A percentile compares a stretch with the other conserved stretches of the same genome.
These are phyloP conservation scores for Thamnaconus septentrionalis DNA, from an alignment of 2,113 vertebrate genomes.

Conservation along the genomic window DNA sequence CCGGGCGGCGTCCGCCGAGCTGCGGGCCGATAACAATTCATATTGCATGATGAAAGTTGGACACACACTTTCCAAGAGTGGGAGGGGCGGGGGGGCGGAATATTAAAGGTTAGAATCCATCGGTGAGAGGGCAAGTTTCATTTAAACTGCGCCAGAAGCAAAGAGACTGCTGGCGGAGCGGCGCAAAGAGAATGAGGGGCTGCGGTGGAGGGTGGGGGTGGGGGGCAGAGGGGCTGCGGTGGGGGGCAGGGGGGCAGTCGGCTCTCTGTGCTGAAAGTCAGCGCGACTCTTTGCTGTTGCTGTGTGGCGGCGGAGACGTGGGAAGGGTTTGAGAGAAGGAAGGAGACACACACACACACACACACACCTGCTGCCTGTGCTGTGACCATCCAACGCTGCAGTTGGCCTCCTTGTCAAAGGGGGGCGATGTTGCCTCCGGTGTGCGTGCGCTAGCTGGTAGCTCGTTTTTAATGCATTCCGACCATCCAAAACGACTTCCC, in stretches of 20 bases:
- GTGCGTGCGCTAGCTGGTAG: background rate
- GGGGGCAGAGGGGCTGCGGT: slow-evolving; percentile 30
- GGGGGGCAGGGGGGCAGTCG: slow-evolving; percentile 45
- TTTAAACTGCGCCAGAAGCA: slow-evolving; percentile 73
- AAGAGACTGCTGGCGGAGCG: slow-evolving; percentile 34
- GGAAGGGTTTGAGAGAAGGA: slow-evolving; percentile 62
- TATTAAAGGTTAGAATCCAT: slow-evolving; percentile 75
- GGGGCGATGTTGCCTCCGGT: slow-evolving; percentile 46
- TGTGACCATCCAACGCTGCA: slow-evolving; percentile 37
- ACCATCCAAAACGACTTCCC: no score
- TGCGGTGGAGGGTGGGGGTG: slow-evolving; percentile 17
- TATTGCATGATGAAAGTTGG: slow-evolving; percentile 71
- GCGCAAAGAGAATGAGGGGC: background rate
- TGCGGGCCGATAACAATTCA: slow-evolving; percentile 52
- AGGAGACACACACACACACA: background rate
- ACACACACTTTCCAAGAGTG: slow-evolving; percentile 70
- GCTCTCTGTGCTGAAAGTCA: slow-evolving; percentile 69
- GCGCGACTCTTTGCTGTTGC: slow-evolving; percentile 69
- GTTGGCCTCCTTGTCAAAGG: slow-evolving; percentile 60
- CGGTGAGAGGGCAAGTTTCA: slow-evolving; percentile 73
- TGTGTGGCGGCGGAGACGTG: slow-evolving; percentile 54
- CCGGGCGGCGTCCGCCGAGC: slow-evolving; percentile 19
- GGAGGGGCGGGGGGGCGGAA: slow-evolving; percentile 55
- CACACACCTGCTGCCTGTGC: slow-evolving; percentile 42
- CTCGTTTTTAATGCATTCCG: slow-evolving; percentile 9